phyloP scores from a whole-genome alignment of 2,888 invertebrate species.

The Euzetes globulus region DNA sequence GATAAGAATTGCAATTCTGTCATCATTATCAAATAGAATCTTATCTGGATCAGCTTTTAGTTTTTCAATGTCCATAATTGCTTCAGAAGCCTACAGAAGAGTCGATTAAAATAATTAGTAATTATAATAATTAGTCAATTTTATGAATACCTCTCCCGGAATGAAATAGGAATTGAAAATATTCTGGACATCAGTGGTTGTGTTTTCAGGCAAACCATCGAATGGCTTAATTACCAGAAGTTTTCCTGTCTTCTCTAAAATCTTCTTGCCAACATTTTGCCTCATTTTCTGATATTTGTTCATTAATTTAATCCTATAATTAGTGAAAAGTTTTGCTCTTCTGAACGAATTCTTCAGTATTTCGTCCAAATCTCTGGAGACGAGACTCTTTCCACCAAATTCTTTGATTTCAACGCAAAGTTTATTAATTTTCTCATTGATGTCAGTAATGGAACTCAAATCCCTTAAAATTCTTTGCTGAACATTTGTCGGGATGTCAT shows the following conservation, averaged over 20 bases:
- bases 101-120: too few relatives aligned
- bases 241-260: constrained; percentile 2
- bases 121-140: too few relatives aligned
- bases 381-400: not conserved
- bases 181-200: too few relatives aligned
- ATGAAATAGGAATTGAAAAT: too few relatives aligned
- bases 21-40: not conserved
- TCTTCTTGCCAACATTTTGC: not conserved
- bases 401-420: not conserved
- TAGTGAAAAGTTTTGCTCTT: not conserved
- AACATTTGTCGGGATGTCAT: not conserved
- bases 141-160: too few relatives aligned
- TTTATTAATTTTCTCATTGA: not conserved
- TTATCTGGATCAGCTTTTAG: not conserved
- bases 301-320: constrained; percentile 1
- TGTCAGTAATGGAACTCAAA: not conserved
- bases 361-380: not conserved
- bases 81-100: not conserved
- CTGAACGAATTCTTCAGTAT: not conserved
- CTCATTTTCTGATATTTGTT: not conserved
- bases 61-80: not conserved
- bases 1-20: not conserved
- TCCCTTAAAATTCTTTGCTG: not conserved
- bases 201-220: not conserved
- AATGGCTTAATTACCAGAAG: not conserved